Base-by-base conservation (phyloP, 1,140 invertebrate genomes). In the Sitobion miscanthi region DNA sequence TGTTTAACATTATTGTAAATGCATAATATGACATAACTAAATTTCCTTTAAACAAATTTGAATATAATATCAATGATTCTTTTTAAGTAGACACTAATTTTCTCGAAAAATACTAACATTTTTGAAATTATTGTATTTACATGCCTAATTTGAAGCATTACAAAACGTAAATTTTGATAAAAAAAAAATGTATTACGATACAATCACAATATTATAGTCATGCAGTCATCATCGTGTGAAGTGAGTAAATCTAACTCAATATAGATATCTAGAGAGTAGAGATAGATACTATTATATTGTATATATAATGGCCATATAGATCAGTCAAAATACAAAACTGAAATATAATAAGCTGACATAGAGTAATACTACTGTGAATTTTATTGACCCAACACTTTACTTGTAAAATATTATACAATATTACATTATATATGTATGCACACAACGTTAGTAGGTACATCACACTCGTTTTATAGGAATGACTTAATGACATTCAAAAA, bases 401-500 rank as follows among this genome's bases (percentile, higher is more conserved):
- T n/a, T 17, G n/a, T 17, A n/a, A n/a, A 14, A 77, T 77, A 77
- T 77, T 69, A 69, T 14, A 69, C 30, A n/a, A 69, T 62, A 47
- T 47, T 42, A 49, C 47, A 49, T 14, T 52, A 2, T 77, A 77
- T 77, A 77, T 35, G 4, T 77, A 77, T 77, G n/a, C 14, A n/a
- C n/a, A 77, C 17, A 17, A 77, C 62, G 30, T 77, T 17, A 77
- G 62, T 42, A 42, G 42, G 42, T 77, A 38, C 23, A 85, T 42
- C 38, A 42, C 83, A 42, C 23, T 9, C 83, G 38, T 42, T 85
- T 42, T 85, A 45, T 77, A 77, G 62, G n/a, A 77, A 77, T n/a
- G n/a, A 77, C 62, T 25, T 88, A 88, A 88, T 49, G 45, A 25
- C 25, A 49, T 49, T 88, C 49, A n/a, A 88, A 49, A 88, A 88